Percentiles rank a stretch among this genome's conserved stretches.
These are phyloP conservation scores for Dallia pectoralis DNA, from an alignment of 2,797 vertebrate species.

Conservation along the genomic window DNA sequence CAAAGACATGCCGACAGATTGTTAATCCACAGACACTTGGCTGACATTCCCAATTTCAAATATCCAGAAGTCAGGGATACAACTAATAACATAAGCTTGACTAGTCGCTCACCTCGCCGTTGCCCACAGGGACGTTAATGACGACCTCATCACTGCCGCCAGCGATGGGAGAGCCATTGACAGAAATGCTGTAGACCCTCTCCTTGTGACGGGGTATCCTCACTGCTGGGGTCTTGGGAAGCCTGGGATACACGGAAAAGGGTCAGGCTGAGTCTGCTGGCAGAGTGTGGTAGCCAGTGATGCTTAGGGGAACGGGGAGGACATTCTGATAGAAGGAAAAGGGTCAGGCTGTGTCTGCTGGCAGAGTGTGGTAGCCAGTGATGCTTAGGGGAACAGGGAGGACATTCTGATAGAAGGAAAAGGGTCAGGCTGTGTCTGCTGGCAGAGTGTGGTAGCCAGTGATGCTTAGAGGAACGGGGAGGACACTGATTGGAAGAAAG, in stretches of 20 bases:
- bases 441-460: not conserved
- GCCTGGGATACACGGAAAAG: conserved; percentile 48
- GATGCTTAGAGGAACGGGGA: not conserved
- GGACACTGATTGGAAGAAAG: not conserved
- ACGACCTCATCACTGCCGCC: conserved; percentile 64
- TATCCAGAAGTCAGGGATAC: not conserved
- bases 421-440: not conserved
- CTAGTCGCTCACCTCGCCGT: conserved; percentile 70
- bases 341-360: not conserved
- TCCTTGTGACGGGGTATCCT: conserved; percentile 75
- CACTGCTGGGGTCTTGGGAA: conserved; percentile 74
- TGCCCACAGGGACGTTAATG: conserved; percentile 75
- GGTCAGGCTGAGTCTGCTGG: not conserved
- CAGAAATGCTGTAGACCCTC: conserved; percentile 78
- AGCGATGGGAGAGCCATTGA: conserved; percentile 76
- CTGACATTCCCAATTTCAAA: not conserved
- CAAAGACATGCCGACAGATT: too few species aligned
- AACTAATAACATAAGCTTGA: not conserved
- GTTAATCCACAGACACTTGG: too few species aligned
- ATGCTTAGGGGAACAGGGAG: not conserved
- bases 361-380: not conserved
- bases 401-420: not conserved
- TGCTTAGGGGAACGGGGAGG: not conserved
- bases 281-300: not conserved
- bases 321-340: not conserved